These are phyloP conservation scores for Caloenas nicobarica DNA, from an alignment of 2,113 vertebrate species.

Conservation along the genomic window DNA sequence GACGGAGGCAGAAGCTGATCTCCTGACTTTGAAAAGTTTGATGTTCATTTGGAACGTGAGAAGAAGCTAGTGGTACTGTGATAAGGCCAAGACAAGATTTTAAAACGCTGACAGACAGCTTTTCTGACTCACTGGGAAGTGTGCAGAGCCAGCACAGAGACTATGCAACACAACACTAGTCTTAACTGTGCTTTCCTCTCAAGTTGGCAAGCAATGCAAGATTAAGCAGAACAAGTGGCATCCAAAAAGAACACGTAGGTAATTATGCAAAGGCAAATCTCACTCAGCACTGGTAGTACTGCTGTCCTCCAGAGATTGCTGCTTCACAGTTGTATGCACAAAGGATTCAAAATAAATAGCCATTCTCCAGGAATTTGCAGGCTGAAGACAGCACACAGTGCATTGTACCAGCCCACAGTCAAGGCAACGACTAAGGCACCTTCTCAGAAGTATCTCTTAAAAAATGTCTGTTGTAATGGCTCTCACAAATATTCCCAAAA, in stretches of 20 bases:
- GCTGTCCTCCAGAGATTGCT: neutral
- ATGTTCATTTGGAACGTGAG: neutral
- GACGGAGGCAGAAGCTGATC: neutral
- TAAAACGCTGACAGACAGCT: neutral
- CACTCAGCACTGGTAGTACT: neutral
- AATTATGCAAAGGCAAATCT: slow-evolving; percentile 4
- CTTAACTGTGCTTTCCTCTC: neutral
- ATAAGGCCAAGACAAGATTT: neutral
- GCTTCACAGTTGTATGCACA: neutral
- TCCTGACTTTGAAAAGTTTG: neutral
- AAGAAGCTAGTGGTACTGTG: neutral
- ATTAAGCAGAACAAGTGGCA: neutral
- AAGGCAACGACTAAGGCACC: neutral
- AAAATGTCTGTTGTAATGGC: neutral
- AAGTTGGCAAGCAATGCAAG: neutral
- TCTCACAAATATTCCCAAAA: neutral
- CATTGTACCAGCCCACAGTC: neutral
- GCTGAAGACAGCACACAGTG: neutral
- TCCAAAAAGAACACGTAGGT: neutral
- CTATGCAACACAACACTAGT: neutral
- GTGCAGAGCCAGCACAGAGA: neutral
- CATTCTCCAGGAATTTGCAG: neutral
- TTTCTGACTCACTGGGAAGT: neutral
- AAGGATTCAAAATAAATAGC: neutral
- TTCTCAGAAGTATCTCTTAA: neutral